Percentiles rank a stretch among this genome's conserved stretches.
phyloP scores from a whole-genome alignment of 2,888 invertebrate genomes.

The Dryobota labecula region DNA sequence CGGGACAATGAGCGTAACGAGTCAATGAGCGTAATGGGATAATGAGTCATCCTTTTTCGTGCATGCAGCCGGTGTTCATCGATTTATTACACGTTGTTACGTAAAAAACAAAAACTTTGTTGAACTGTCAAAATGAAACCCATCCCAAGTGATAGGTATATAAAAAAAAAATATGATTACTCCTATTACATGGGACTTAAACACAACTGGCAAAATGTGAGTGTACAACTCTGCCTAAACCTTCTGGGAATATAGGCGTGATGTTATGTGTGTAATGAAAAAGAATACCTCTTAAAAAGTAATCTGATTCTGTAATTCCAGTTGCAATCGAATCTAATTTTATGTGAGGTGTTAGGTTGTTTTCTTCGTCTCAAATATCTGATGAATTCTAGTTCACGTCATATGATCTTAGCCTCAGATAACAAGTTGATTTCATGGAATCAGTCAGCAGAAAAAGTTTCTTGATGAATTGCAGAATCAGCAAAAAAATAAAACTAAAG shows the following conservation, averaged over 20 bases:
- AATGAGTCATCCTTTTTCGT: too few species aligned
- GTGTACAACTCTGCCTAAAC: not conserved
- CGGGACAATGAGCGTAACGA: too few species aligned
- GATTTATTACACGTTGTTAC: too few species aligned
- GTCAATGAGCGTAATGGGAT: too few species aligned
- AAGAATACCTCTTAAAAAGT: not conserved
- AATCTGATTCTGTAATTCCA: conserved; percentile 28
- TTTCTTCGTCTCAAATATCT: conserved; percentile 48
- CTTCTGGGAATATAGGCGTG: too few species aligned
- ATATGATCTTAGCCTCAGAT: conserved; percentile 19
- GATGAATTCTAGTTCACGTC: conserved; percentile 37
- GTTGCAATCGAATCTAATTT: conserved; percentile 22
- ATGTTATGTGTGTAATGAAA: not conserved
- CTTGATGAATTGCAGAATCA: not conserved
- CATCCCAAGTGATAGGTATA: too few species aligned
- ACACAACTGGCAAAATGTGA: too few species aligned
- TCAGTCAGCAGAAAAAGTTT: conserved; percentile 2
- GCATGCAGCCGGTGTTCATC: too few species aligned
- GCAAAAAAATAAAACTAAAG: not conserved
- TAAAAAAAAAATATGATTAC: not conserved
- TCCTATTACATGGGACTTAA: not conserved
- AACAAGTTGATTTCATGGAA: conserved; percentile 18
- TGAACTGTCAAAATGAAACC: too few species aligned
- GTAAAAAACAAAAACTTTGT: too few species aligned
- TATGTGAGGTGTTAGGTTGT: conserved; percentile 31